Percentiles rank a stretch among this genome's conserved stretches.
Conservation (phyloP, 2,797 vertebrate genomes). For the Glossophaga mutica region DNA sequence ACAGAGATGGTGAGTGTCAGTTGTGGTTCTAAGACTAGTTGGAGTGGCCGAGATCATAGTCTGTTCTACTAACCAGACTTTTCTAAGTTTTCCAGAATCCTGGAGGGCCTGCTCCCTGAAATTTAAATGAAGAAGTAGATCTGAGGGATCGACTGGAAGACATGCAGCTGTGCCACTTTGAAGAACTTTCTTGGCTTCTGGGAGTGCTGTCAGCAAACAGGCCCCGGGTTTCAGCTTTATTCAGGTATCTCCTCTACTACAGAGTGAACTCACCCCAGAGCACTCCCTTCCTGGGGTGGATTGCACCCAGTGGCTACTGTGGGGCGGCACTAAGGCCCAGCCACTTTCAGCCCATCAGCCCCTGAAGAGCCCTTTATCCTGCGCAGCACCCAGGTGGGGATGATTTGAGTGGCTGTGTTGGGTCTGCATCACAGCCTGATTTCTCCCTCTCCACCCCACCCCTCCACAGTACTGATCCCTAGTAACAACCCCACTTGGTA, state of each 20-base stretch:
- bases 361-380: neutral
- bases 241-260: neutral
- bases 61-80: neutral
- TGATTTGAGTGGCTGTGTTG: neutral
- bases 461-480: neutral
- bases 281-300: neutral
- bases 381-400: neutral
- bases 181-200: neutral
- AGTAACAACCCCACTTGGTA: neutral
- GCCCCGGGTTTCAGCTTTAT: neutral
- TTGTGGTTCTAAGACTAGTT: neutral
- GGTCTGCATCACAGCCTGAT: neutral
- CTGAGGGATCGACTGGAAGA: neutral
- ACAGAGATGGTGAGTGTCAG: neutral
- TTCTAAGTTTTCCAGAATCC: neutral
- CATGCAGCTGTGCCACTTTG: neutral
- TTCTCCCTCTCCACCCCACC: neutral
- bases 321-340: neutral
- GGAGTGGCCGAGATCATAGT: neutral
- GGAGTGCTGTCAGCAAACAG: neutral
- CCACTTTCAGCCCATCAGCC: neutral
- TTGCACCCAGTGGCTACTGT: accelerated
- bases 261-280: neutral
- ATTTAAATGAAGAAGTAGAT: neutral
- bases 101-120: neutral